phyloP scores from a whole-genome alignment of 2,888 invertebrate genomes.

The Beris chalybata region DNA sequence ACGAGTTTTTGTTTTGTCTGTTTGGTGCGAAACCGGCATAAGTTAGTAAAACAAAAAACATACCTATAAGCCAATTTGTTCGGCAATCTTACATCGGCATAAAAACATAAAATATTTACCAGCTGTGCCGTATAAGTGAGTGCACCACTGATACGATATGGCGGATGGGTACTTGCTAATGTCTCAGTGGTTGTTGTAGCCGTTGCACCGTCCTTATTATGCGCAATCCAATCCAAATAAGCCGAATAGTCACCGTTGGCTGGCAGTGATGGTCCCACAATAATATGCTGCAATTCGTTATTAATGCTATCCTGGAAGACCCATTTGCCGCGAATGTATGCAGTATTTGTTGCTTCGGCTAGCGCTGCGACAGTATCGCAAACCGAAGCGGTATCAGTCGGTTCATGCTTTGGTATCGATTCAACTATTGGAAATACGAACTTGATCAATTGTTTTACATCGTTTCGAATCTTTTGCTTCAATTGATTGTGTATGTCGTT shows the following conservation, averaged over 20 bases:
- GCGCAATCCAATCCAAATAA: conserved; percentile 75
- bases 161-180: conserved; percentile 66
- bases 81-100: conserved; percentile 80
- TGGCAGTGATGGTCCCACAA: conserved; percentile 82
- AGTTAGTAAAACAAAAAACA: conserved; percentile 35
- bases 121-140: conserved; percentile 86
- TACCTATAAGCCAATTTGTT: conserved; percentile 71
- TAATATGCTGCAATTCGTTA: conserved; percentile 70
- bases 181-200: conserved; percentile 58
- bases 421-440: conserved; percentile 70
- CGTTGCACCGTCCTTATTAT: conserved; percentile 55
- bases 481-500: conserved; percentile 60
- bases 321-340: conserved; percentile 80
- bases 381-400: conserved; percentile 8
- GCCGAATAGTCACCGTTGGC: conserved; percentile 82
- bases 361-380: conserved; percentile 60
- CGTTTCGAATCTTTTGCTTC: conserved; percentile 61
- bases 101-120: conserved; percentile 77
- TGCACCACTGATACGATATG: conserved; percentile 76
- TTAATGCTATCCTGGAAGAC: conserved; percentile 64
- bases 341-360: conserved; percentile 76
- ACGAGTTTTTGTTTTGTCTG: too few relatives aligned
- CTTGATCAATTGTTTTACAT: conserved; percentile 65
- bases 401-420: conserved; percentile 51
- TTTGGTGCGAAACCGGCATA: not conserved